Base-by-base conservation (phyloP, 1,140 invertebrate species). In the Drosophila simulans region DNA sequence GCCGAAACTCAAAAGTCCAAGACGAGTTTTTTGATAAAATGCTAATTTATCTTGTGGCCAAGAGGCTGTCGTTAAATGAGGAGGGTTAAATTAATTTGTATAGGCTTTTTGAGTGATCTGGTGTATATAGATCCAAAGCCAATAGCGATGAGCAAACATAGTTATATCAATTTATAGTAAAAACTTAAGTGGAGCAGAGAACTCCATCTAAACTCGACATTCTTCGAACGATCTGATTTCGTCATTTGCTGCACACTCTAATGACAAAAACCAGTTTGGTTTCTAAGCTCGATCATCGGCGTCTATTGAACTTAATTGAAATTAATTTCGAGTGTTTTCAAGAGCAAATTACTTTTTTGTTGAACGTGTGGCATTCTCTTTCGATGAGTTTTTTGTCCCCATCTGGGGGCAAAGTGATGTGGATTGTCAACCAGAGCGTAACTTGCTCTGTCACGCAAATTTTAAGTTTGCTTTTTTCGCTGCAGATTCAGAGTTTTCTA, bases 341-440 rank as follows among this genome's bases (percentile, higher is more conserved):
- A 77, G 73, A 77, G 73, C 52, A 77, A 77, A 77, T 59, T 59
- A 69, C 55, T 43, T 76, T 55, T 69, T 63, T 68, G 51, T 8
- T 22, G 52, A 8, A 27, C 46, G 45, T 49, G 27, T 25, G 35
- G 22, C 43, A 53, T 46, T 62, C 58, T 52, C 42, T 55, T 37
- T 10, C 17, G 39, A 39, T 55, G 54, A 13, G 43, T 59, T 53
- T 76, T 51, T 52, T 56, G 27, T 51, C 10, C 27, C n/a, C 48
- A 51, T n/a, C 48, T 51, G 49, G 4, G 20, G 60, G 45, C 62
- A 64, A 59, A 86, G 63, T 76, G 63, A 62, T 71, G 77, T 76
- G 70, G 65, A 42, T 51, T 62, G 72, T 68, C 80, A 88, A 88
- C 79, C 84, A 88, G 84, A 84, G 84, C 84, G 85, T 84, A 89